Conservation (phyloP, 2,888 invertebrate species). For the Lamellibrachia columna region DNA sequence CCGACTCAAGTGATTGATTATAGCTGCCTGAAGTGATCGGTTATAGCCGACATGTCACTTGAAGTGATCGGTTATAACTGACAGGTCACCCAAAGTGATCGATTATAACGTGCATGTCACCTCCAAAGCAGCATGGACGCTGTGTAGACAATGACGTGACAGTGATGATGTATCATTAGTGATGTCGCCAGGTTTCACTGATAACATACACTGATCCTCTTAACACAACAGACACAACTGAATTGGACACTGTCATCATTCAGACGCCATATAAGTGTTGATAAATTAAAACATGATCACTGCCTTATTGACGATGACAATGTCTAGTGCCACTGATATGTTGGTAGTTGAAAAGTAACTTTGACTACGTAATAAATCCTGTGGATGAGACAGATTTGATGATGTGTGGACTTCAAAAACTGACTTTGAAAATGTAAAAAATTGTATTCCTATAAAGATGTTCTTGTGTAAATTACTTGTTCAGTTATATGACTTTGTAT, state of each 20-base stretch:
- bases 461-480: too few species aligned
- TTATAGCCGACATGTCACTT: not conserved
- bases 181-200: not conserved
- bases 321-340: not conserved
- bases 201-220: not conserved
- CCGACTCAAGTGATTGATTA: conserved; percentile 76
- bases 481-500: too few species aligned
- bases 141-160: not conserved
- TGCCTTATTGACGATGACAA: not conserved
- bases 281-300: not conserved
- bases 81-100: not conserved
- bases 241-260: not conserved
- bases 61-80: not conserved
- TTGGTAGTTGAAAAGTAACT: not conserved
- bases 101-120: not conserved
- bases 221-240: not conserved
- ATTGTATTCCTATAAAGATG: too few species aligned
- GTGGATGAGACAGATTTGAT: not conserved
- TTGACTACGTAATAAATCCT: not conserved
- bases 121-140: not conserved
- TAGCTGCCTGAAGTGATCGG: not conserved
- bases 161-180: not conserved
- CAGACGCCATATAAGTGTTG: not conserved
- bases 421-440: too few species aligned
- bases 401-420: not conserved